Percentiles rank a stretch among this genome's conserved stretches.
These are phyloP conservation scores for Penelope pileata DNA, from an alignment of 2,113 vertebrate species.

Conservation along the genomic window DNA sequence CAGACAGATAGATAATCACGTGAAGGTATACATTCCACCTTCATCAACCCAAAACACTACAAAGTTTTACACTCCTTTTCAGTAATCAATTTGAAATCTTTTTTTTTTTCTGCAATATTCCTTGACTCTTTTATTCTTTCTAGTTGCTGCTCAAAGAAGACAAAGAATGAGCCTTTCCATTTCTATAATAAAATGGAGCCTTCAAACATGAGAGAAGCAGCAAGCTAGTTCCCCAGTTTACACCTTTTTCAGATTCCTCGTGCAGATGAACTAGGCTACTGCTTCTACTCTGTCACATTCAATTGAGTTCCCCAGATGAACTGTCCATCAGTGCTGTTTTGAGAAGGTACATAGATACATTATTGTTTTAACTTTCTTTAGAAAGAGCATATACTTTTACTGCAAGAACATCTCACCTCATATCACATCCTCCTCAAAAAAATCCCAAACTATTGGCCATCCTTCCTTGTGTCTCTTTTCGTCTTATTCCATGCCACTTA, in stretches of 20 bases:
- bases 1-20: neutral
- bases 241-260: neutral
- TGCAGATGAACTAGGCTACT: neutral
- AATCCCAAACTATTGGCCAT: neutral
- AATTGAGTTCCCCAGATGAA: neutral
- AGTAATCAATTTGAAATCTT: neutral
- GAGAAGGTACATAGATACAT: neutral
- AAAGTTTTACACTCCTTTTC: neutral
- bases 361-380: neutral
- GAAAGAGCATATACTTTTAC: neutral
- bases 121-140: neutral
- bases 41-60: neutral
- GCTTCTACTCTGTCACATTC: neutral
- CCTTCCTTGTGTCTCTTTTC: neutral
- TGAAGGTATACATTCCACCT: neutral
- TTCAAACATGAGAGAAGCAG: neutral
- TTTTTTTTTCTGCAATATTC: neutral
- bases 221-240: neutral
- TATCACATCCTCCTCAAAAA: neutral
- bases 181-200: neutral
- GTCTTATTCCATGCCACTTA: neutral
- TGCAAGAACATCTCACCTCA: neutral
- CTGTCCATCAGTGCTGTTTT: neutral
- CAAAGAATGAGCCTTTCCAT: rapidly evolving
- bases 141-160: neutral